Base-by-base conservation (phyloP, 1,140 invertebrate genomes). In the Antheraea pernyi region DNA sequence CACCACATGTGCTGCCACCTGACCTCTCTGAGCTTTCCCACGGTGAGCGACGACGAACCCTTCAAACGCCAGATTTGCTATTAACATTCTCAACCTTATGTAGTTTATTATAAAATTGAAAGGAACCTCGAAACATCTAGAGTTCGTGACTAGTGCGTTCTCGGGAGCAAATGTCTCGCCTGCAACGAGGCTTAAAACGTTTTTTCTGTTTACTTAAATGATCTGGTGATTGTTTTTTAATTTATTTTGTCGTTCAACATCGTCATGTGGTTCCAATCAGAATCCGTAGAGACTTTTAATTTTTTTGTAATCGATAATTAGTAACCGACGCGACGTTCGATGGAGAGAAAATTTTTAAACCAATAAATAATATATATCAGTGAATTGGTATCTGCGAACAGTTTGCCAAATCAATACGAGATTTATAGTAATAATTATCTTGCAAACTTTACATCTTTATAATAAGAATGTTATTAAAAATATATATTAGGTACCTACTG, bases 171-270 rank as follows among this genome's bases (percentile, higher is more conserved):
- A 89, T 85, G 84, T 85, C 85, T 84, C 82, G 77, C 75, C 74
- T 73, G 80, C 82, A 85, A 71, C 67, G 84, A 85, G 78, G 82
- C 85, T 81, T 87, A 76, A 82, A 84, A 68, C 72, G 42, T 80
- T 84, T 85, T 89, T 91, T 89, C 73, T 89, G 86, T 90, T 88
- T 84, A 86, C 86, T 84, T 78, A 91, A 91, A 91, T 88, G 86
- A 90, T 82, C 81, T 90, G 83, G 83, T 91, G 86, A 91, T 91
- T 90, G 89, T 91, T 91, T 91, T 89, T 91, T 89, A 90, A 91
- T 89, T 90, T 90, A 87, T 90, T 84, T 77, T 80, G 72, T 81
- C 80, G 79, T 84, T 88, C 80, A 72, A 73, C 81, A 72, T 73
- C 78, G 86, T 89, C 89, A 91, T 91, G 81, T 91, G 89, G 85